phyloP scores from a whole-genome alignment of 2,888 invertebrate species.

The Polydrusus cervinus region DNA sequence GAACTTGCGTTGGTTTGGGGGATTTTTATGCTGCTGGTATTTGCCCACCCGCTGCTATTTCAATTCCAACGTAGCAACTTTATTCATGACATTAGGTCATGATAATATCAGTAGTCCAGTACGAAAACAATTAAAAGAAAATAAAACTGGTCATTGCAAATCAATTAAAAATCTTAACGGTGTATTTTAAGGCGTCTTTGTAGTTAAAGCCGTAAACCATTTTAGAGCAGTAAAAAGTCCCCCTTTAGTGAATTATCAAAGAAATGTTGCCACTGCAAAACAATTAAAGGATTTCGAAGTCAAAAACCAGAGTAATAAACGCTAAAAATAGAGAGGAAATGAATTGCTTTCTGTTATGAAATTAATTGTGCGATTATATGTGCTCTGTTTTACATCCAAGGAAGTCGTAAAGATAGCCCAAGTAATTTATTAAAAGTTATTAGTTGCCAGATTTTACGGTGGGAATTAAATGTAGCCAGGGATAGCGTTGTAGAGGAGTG shows the following conservation, averaged over 20 bases:
- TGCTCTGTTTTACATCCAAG: conserved; percentile 56
- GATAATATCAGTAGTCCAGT: too few species aligned
- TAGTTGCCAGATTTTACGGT: conserved; percentile 26
- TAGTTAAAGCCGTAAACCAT: not conserved
- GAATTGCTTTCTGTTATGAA: conserved; percentile 34
- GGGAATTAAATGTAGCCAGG: conserved; percentile 15
- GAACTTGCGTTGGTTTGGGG: too few species aligned
- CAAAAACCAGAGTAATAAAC: conserved; percentile 12
- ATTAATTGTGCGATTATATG: conserved; percentile 44
- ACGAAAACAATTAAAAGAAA: too few species aligned
- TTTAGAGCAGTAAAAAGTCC: conserved; percentile 2
- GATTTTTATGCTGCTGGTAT: too few species aligned
- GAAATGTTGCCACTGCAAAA: conserved; percentile 13
- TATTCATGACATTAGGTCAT: too few species aligned
- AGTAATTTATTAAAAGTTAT: conserved; percentile 42
- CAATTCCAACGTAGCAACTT: too few species aligned
- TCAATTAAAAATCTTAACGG: not conserved
- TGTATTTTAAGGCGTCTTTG: not conserved
- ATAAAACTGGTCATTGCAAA: too few species aligned
- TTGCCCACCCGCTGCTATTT: too few species aligned
- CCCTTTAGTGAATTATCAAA: conserved; percentile 10
- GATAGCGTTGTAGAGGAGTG: not conserved
- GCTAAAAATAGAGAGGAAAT: conserved; percentile 31
- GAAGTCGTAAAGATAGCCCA: conserved; percentile 54
- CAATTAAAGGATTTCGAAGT: conserved; percentile 21